Base-by-base conservation (phyloP, 1,140 invertebrate genomes). In the Sarcophaga peregrina region DNA sequence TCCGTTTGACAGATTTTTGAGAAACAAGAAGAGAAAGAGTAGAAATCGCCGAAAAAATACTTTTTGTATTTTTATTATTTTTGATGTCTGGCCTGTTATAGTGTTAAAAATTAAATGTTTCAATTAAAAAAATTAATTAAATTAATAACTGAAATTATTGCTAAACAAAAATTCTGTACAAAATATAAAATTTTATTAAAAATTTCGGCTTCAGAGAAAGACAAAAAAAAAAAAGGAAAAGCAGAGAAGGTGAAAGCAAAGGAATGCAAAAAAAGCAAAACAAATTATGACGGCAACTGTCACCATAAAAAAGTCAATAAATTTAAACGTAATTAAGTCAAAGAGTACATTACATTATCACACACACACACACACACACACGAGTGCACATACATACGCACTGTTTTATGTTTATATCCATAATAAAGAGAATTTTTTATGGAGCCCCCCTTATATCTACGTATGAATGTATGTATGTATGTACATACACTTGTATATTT, bases 231-330 rank as follows among this genome's bases (percentile, higher is more conserved):
- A 68, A 25, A 25, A 3, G 20, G 8, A 68, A n/a, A n/a, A n/a
- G n/a, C n/a, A n/a, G n/a, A n/a, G n/a, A n/a, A n/a, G n/a, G n/a
- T n/a, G n/a, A n/a, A n/a, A n/a, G n/a, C n/a, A n/a, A n/a, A n/a
- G n/a, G n/a, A n/a, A n/a, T n/a, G n/a, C n/a, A n/a, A 17, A 8
- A 68, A 68, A 25, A 78, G 20, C 15, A 78, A 20, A 78, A 78
- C 47, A 78, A 50, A 78, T 78, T 78, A 78, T 78, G 75, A 78
- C 75, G 50, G n/a, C 75, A 78, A 78, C 75, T 78, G 75, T 78
- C 75, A 78, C 75, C 48, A 47, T 78, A 20, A 78, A 78, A 78
- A 78, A 78, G 75, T 9, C 75, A 78, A 78, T 78, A 78, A 78
- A 78, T 78, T 78, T 78, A 50, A 78, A 78, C 48, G 50, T 78